Base-by-base conservation (phyloP, 2,888 invertebrate genomes). In the Ennomos quercinarius region DNA sequence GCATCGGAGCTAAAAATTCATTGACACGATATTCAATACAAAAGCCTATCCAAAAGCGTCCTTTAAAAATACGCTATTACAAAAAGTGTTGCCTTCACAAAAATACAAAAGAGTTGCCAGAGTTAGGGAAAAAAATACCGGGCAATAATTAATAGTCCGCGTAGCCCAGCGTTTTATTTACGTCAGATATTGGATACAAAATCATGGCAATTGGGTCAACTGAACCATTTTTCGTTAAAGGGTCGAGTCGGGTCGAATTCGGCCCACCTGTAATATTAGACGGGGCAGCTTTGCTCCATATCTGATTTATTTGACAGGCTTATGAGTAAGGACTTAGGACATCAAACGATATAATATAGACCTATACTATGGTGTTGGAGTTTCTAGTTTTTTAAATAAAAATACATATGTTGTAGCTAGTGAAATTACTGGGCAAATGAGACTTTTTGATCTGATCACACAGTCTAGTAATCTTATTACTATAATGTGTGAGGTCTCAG, bases 291-390 rank as follows among this genome's bases (percentile, higher is more conserved):
- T 45, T 55, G 49, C 54, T 36, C 55, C 62, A 46, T 56, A 62
- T 66, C 58, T 66, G 64, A 66, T 66, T 64, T 68, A 68, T 68
- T 61, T 61, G 57, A 63, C 46, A 55, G 49, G 59, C 44, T 59
- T 59, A 54, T 54, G 48, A 57, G 45, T 37, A 51, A 41, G 42
- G 51, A 46, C 41, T 53, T 38, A 1, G 35, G 50, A 41, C 46
- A 53, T 36, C 27, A 6, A 27, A 27, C 27, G 27, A 27, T 27
- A 27, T 27, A 6, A 27, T 17, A 17, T 17, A 2, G 1, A 4
- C 17, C 4, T 17, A 17, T 2, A 4, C 4, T 17, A 1, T 4
- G 1, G 1, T 10, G 46, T 41, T 41, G 2, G 38, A 17, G 8
- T 17, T 17, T n/a, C n/a, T n/a, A n/a, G n/a, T n/a, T n/a, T n/a